phyloP scores from a whole-genome alignment of 2,113 vertebrate genomes.

The Heloderma charlesbogerti region DNA sequence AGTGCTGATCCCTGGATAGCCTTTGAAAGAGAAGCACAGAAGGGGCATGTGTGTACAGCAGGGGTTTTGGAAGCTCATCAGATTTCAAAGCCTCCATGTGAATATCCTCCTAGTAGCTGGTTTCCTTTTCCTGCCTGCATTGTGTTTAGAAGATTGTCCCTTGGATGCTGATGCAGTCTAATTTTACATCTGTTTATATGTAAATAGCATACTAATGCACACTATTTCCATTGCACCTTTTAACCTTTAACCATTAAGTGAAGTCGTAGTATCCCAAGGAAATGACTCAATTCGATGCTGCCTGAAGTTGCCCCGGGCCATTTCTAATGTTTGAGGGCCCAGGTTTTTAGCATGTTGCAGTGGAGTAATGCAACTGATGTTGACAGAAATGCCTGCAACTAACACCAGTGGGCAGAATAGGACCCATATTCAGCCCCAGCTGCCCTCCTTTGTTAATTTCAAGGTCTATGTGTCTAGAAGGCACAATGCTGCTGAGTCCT shows the following conservation, averaged over 20 bases:
- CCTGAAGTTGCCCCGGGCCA: neutral
- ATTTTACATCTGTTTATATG: neutral
- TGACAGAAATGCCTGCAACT: neutral
- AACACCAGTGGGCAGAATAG: neutral
- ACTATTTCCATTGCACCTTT: accelerated
- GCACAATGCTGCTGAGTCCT: neutral
- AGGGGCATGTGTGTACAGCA: neutral
- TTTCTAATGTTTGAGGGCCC: neutral
- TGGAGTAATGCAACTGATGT: neutral
- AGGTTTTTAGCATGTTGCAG: neutral
- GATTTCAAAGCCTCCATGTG: neutral
- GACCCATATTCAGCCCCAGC: neutral
- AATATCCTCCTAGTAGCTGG: neutral
- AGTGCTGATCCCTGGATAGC: neutral
- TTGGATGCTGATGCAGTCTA: neutral
- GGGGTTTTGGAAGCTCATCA: neutral
- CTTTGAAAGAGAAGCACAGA: neutral
- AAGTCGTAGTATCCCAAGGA: accelerated
- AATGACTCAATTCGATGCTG: neutral
- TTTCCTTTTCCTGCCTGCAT: neutral
- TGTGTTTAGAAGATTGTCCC: neutral
- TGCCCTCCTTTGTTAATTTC: conserved; percentile 28
- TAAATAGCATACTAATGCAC: neutral
- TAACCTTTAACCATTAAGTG: neutral
- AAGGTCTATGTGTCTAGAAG: neutral